Percentiles rank a stretch among this genome's conserved stretches.
These are phyloP conservation scores for Alfaro cultratus DNA, from an alignment of 2,797 vertebrate species.

Conservation along the genomic window DNA sequence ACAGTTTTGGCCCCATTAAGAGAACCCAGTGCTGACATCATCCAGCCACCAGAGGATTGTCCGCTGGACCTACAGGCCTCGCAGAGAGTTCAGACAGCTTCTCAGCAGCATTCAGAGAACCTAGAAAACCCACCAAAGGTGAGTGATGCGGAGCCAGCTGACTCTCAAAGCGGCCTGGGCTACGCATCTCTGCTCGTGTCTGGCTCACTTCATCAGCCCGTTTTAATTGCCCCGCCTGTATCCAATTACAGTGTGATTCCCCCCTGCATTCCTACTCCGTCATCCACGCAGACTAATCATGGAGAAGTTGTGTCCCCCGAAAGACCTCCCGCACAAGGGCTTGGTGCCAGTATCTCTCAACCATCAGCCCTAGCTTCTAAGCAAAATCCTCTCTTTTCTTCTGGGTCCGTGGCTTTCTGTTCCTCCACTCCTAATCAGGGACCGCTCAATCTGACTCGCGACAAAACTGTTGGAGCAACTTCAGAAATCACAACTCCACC, in stretches of 20 bases:
- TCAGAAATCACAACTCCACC: conserved; percentile 67
- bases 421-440: conserved; percentile 65
- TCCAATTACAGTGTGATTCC: conserved; percentile 87
- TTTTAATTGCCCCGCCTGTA: conserved; percentile 91
- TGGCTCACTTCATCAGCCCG: conserved; percentile 87
- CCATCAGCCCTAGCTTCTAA: conserved; percentile 61
- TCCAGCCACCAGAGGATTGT: conserved; percentile 91
- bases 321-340: conserved; percentile 58
- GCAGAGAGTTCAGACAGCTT: conserved; percentile 56
- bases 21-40: conserved; percentile 83
- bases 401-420: conserved; percentile 66
- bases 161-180: conserved; percentile 87
- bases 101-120: conserved; percentile 87
- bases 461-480: conserved; percentile 68
- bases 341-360: conserved; percentile 68
- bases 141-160: conserved; percentile 82
- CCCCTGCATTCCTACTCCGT: conserved; percentile 75
- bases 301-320: conserved; percentile 64
- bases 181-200: conserved; percentile 91
- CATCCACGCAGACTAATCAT: conserved; percentile 78
- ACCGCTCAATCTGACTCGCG: conserved; percentile 82
- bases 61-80: conserved; percentile 77
- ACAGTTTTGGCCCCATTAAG: conserved; percentile 85
- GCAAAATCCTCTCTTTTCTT: conserved; percentile 74
- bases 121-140: conserved; percentile 95